Evolutionary conservation across 2,797 vertebrate species (phyloP), one percentile per base, ranked within the genome.

Genomic region (Enteromius trimaculatus): DNA sequence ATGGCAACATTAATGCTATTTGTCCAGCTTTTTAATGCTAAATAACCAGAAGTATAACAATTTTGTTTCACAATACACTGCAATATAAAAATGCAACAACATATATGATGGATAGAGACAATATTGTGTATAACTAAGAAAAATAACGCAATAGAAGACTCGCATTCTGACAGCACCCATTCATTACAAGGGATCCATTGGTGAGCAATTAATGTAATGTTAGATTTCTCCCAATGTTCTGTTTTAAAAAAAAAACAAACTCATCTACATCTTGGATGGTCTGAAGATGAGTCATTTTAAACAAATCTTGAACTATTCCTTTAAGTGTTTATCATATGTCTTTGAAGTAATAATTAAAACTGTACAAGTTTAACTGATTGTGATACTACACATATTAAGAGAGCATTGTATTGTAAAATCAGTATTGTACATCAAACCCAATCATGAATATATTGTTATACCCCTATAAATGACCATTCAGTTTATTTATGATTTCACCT

Each of bases 401-500:
- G 29, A 62, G 23, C 58, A 60, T 26, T 11, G n/a, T 11, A 1
- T 13, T 60, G n/a, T 60, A 60, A 60, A 26, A 31, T 65, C 62
- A 65, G 29, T 19, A 34, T 9, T 65, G 29, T 65, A 29, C 31
- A 31, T 64, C 14, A 64, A 34, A 64, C 29, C 4, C 6, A 64
- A 64, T 9, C 1, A 65, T 9, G 16, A 34, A 65, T 34, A 65
- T 65, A 65, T 65, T 19, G 62, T 65, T 65, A 65, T 19, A 65
- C 62, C 29, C 16, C 62, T 34, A 23, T 70, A 58, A 53, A 80
- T 23, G 29, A 78, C 16, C 26, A 31, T 78, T 65, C 5, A 8
- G 8, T 47, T 51, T 62, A 47, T 64, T 23, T 10, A 37, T 65
- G 29, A 51, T 37, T 75, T 75, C 21, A 4, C 70, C 81, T 83